Conservation (phyloP, 2,113 vertebrate species). For the Illadopsis cleaveri region DNA sequence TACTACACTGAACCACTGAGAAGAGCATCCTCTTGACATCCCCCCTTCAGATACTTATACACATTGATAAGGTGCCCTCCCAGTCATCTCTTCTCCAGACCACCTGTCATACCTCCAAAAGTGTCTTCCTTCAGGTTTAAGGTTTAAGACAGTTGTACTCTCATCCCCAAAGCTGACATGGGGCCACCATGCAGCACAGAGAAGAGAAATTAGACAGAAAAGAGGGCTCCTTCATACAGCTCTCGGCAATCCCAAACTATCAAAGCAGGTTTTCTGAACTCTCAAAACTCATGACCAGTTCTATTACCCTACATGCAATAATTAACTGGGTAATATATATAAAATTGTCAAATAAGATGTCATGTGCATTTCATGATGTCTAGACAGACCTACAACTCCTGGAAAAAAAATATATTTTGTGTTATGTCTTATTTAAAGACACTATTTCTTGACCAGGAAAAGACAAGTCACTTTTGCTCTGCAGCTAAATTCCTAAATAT, state of each 20-base stretch:
- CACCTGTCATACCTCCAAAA: background rate
- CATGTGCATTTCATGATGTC: background rate
- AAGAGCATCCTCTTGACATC: background rate
- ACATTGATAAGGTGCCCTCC: background rate
- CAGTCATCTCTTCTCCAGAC: background rate
- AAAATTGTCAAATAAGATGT: background rate
- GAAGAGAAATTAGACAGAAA: background rate
- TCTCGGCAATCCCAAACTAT: accelerated
- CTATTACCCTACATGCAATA: background rate
- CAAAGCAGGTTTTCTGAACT: background rate
- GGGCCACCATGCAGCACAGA: accelerated
- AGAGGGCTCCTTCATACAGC: accelerated
- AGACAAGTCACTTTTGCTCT: background rate
- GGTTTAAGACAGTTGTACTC: background rate
- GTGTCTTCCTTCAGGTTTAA: background rate
- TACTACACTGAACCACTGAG: background rate
- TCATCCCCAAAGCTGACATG: background rate
- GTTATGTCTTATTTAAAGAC: background rate
- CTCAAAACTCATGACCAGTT: background rate
- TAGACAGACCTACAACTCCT: background rate
- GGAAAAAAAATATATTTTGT: background rate
- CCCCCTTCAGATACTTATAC: background rate
- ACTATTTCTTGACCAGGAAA: background rate
- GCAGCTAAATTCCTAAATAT: background rate
- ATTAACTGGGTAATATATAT: background rate